Evolutionary conservation across 1,140 invertebrate species (phyloP), one percentile per base, ranked within the genome.

Genomic region (Lasaia peninsularis): DNA sequence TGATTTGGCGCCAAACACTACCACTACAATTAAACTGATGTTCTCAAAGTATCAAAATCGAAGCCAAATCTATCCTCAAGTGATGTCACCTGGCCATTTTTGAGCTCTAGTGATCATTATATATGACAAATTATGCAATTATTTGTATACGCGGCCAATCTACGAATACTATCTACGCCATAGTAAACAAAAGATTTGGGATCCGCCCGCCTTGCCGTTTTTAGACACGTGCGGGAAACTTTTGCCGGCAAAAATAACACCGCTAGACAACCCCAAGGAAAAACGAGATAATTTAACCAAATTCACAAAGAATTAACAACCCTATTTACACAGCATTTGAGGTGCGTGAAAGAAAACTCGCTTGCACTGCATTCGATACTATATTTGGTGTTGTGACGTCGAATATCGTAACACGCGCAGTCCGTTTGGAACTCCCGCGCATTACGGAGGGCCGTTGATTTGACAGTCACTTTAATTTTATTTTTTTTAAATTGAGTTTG

Each of bases 241-340:
- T 77, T 71, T 71, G 72, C 71, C 67, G 71, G 75, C 80, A 76
- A 85, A 87, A 88, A 88, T 88, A 88, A 85, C 85, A 78, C 69
- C 61, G 66, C 21, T 60, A 65, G 63, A 64, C 66, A 73, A 69
- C 73, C 78, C 82, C 78, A 74, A 73, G 51, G 33, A 52, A 50
- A 62, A 72, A 75, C 21, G 64, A 55, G 70, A 14, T 73, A 76
- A 67, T 33, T 49, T 31, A 4, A 33, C 5, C 2, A 5, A 2
- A 10, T 10, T 2, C 7, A 5, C 63, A 73, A 10, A 20, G 52
- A 4, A 72, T 67, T 48, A 33, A 63, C 8, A 21, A 67, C 71
- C 40, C 52, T 78, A 73, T 56, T 28, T 0, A n/a, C 24, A 7
- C 34, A 14, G n/a, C 10, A 34, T 31, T 9, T 5, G 18, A 18